Base-by-base conservation (phyloP, 2,113 vertebrate genomes). In the Sebastes schlegelii region DNA sequence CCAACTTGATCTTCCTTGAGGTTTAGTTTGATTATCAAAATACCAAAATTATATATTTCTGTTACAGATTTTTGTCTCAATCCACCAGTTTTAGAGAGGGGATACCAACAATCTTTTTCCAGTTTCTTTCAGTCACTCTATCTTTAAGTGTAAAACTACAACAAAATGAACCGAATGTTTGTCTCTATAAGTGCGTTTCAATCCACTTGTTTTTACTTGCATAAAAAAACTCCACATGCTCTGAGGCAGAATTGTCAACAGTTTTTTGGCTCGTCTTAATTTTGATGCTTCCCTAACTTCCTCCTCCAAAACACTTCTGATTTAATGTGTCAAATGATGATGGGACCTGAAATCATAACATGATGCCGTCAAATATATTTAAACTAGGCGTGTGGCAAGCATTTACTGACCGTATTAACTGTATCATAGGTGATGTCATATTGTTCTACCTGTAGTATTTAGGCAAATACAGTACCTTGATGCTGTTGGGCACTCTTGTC, bases 401-500 rank as follows among this genome's bases (percentile, higher is more conserved):
- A 34, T 34, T 34, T 23, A 23, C 55, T 12, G 55, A 2, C 55
- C 2, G 55, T 7, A 58, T 23, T 57, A 57, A 57, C 9, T 10
- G 55, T 57, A 9, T 26, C 12, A 60, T 11, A 34, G 34, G 23
- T 60, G 6, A 12, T 23, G 6, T 13, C 19, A 55, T n/a, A n/a
- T n/a, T n/a, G 54, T 34, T 34, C 12, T 21, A 11, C 11, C 4
- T 16, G 26, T 21, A 26, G 5, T 17, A 42, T 14, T 58, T 34
- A 3, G 3, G 8, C 4, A 26, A 48, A 60, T 61, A 71, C 57
- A 23, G 6, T 84, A 90, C 95, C 95, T 97, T 90, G 92, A 92
- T 77, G 94, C 93, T 0, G 90, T 92, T 26, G 97, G 95, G 5
- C 91, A 96, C 87, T 99, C 97, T 72, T 98, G 97, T 77, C 92